Conservation (phyloP, 2,113 vertebrate species). For the Microcebus murinus region DNA sequence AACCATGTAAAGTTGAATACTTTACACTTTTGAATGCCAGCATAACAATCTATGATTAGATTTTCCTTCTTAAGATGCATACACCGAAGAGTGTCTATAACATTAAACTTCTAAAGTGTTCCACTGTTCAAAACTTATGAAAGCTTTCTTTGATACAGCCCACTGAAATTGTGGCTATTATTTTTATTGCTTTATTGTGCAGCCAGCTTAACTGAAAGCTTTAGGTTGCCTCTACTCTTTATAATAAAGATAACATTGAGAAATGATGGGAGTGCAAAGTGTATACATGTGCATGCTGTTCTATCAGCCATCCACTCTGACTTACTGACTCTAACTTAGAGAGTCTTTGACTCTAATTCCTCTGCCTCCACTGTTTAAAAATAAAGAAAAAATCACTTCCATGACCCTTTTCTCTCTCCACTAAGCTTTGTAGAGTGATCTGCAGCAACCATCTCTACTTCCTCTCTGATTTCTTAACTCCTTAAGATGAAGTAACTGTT, state of each 20-base stretch:
- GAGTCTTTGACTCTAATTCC: not conserved
- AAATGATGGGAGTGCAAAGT: not conserved
- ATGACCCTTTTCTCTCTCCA: not conserved
- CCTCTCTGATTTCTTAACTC: not conserved
- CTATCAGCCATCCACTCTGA: not conserved
- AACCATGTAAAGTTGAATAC: conserved; percentile 52
- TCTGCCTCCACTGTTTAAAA: not conserved
- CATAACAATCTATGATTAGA: conserved; percentile 52
- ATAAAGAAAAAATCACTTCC: not conserved
- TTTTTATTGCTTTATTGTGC: conserved; percentile 51
- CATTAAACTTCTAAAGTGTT: conserved; percentile 13
- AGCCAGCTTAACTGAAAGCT: conserved; percentile 19
- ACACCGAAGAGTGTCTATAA: not conserved
- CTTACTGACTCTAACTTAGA: not conserved
- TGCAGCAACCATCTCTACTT: not conserved
- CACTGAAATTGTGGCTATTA: not conserved
- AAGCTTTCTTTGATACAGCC: conserved; percentile 53
- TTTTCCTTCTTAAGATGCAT: conserved; percentile 67
- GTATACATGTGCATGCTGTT: not conserved
- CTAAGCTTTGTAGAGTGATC: not conserved
- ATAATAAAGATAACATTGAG: not conserved
- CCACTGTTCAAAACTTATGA: not conserved
- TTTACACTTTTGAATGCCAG: conserved; percentile 66
- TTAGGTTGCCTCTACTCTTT: conserved; percentile 43
- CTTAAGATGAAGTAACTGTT: not conserved